phyloP scores from a whole-genome alignment of 2,797 vertebrate genomes.

The Pteropus rufus region DNA sequence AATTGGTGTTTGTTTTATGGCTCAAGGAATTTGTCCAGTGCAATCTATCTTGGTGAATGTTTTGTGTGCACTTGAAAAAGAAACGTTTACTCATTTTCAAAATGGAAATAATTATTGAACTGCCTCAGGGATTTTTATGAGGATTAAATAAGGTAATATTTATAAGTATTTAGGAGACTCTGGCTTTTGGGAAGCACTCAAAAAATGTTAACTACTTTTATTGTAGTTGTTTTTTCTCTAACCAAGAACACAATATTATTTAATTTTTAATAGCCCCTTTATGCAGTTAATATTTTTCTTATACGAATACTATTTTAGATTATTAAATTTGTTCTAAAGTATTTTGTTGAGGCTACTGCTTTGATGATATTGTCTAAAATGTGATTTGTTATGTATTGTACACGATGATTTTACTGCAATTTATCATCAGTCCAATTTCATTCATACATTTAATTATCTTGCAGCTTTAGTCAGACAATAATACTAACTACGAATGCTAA shows the following conservation, averaged over 20 bases:
- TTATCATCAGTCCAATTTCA: neutral
- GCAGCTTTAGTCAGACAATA: neutral
- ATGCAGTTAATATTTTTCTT: constrained; percentile 18
- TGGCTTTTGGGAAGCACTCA: neutral
- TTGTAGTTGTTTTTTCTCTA: constrained; percentile 42
- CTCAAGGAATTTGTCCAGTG: neutral
- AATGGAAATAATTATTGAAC: constrained; percentile 61
- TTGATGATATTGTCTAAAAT: neutral
- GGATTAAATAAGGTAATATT: constrained; percentile 46
- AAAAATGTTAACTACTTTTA: neutral
- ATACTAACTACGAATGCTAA: neutral
- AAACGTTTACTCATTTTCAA: constrained; percentile 45
- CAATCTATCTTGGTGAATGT: neutral
- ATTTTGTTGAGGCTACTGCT: neutral
- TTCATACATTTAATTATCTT: neutral
- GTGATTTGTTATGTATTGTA: neutral
- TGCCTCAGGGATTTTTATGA: constrained; percentile 27
- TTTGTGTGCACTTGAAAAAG: constrained; percentile 35
- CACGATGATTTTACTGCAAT: neutral
- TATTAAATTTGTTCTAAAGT: neutral
- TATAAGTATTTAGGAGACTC: constrained; percentile 20
- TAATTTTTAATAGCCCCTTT: neutral
- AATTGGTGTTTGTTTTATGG: constrained; percentile 24
- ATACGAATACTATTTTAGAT: neutral
- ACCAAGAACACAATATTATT: constrained; percentile 12